Conservation (phyloP, 1,140 invertebrate genomes). For the Papilio polyxenes region DNA sequence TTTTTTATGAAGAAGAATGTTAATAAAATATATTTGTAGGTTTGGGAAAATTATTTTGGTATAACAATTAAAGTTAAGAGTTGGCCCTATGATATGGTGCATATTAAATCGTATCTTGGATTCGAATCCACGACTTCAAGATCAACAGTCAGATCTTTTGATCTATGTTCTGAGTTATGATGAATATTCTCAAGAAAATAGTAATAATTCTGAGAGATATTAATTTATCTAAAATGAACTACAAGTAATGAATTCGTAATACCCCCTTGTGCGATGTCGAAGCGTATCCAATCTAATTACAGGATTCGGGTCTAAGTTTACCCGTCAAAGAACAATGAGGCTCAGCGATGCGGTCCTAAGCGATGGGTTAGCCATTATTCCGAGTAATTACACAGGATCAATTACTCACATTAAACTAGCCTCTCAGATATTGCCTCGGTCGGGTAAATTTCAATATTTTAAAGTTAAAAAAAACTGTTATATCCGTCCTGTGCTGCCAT, state of each 20-base stretch:
- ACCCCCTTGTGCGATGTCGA: neutral
- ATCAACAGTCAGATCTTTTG: neutral
- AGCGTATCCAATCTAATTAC: constrained; percentile 20
- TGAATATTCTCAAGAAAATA: neutral
- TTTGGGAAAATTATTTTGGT: too few species aligned
- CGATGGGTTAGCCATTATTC: constrained; percentile 12
- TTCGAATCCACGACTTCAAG: neutral
- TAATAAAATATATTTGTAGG: neutral
- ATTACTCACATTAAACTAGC: neutral
- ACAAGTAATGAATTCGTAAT: constrained; percentile 8
- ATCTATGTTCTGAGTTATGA: neutral
- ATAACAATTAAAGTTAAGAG: too few species aligned
- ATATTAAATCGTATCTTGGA: neutral
- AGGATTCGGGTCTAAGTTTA: neutral
- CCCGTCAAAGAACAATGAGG: constrained; percentile 15
- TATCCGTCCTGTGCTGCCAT: too few species aligned
- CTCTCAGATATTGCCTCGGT: neutral
- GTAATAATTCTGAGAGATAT: neutral
- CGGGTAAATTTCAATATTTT: neutral
- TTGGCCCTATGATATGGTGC: too few species aligned
- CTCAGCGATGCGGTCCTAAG: neutral
- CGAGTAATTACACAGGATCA: constrained; percentile 8
- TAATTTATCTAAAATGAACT: neutral
- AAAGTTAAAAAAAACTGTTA: neutral
- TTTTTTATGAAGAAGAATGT: neutral